Conservation (phyloP, 1,140 invertebrate genomes). For the Neomicropteryx cornuta region DNA sequence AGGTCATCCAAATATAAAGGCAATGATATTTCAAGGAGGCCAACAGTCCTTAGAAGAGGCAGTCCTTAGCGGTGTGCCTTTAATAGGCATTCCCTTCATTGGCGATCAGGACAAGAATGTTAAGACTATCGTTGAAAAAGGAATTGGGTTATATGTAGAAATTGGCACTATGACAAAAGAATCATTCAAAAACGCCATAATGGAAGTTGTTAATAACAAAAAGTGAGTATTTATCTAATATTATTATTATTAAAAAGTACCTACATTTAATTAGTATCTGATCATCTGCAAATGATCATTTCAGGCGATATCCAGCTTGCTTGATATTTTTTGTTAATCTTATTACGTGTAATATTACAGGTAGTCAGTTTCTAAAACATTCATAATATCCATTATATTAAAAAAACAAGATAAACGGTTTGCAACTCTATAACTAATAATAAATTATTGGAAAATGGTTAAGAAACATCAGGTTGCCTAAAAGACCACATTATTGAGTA, state of each 20-base stretch:
- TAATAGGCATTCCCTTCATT: constrained; percentile 31
- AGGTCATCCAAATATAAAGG: constrained; percentile 19
- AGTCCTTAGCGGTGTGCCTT: constrained; percentile 38
- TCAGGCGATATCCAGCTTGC: too few species aligned
- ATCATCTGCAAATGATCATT: too few species aligned
- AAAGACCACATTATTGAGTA: too few species aligned
- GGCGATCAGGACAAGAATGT: constrained; percentile 24
- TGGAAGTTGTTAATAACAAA: constrained; percentile 11
- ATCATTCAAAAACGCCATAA: constrained; percentile 16
- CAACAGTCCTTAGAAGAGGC: constrained; percentile 44
- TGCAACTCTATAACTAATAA: too few species aligned
- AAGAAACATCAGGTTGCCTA: too few species aligned
- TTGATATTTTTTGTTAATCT: too few species aligned
- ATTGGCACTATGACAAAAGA: constrained; percentile 16
- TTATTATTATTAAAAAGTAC: not conserved
- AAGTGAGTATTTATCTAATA: constrained; percentile 10
- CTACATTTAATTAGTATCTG: not conserved
- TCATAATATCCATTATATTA: too few species aligned
- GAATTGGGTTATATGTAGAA: constrained; percentile 19
- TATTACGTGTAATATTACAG: too few species aligned
- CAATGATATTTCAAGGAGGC: constrained; percentile 30
- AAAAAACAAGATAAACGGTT: too few species aligned
- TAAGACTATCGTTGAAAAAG: constrained; percentile 17
- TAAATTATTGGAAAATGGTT: too few species aligned
- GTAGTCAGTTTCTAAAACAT: too few species aligned